Percentiles rank a stretch among this genome's conserved stretches.
Conservation (phyloP, 2,888 invertebrate genomes). For the Cerceris ruficornis region DNA sequence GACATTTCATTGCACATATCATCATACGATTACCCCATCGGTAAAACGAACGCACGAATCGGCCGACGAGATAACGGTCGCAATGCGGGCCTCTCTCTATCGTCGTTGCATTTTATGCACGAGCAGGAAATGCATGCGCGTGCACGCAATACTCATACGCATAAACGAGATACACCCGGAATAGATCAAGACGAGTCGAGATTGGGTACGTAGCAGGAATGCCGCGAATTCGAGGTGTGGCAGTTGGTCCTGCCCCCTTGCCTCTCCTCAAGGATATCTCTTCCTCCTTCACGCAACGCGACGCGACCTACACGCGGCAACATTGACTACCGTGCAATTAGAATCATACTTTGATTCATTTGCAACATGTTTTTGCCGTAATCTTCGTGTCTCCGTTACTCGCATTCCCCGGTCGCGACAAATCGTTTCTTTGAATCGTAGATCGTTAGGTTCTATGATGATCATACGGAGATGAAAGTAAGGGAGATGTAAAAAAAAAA, state of each 20-base stretch:
- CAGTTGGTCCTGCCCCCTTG: conserved; percentile 39
- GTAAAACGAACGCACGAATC: background rate
- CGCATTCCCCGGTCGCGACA: no score
- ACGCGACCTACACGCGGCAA: background rate
- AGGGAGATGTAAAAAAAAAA: no score
- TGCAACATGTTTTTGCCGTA: background rate
- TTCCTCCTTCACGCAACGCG: background rate
- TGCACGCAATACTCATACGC: conserved; percentile 42
- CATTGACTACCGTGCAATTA: background rate
- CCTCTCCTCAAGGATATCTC: conserved; percentile 49
- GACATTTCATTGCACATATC: no score
- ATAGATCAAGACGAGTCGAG: conserved; percentile 65
- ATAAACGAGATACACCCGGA: conserved; percentile 51
- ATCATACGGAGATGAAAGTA: no score
- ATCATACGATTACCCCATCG: background rate
- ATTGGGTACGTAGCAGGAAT: conserved; percentile 70
- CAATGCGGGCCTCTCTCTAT: background rate
- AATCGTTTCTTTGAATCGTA: no score
- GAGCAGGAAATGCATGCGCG: conserved; percentile 41
- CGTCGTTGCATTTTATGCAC: conserved; percentile 8
- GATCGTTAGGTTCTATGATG: no score
- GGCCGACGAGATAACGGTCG: conserved; percentile 12
- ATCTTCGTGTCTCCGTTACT: no score
- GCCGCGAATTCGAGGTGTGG: conserved; percentile 79
- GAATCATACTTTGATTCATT: background rate